Conservation (phyloP, 2,113 vertebrate genomes). For the Mesembrinibis cayennensis region DNA sequence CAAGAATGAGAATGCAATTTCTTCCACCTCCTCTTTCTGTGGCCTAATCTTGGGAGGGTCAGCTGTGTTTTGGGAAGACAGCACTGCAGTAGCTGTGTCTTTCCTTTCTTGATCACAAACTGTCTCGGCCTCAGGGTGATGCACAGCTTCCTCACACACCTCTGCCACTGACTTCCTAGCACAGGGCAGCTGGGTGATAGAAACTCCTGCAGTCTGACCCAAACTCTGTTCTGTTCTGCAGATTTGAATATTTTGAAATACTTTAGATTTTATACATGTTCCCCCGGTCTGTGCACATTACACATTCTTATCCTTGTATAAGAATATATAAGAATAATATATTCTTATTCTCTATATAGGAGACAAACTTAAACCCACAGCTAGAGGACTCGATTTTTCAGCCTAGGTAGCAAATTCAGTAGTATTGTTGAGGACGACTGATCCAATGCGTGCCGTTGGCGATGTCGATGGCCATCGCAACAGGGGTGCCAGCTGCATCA, state of each 20-base stretch:
- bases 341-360: background rate
- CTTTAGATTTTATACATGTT: background rate
- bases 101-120: background rate
- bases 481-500: slow-evolving; percentile 48
- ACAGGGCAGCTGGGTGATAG: background rate
- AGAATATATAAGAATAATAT: background rate
- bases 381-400: background rate
- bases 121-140: fast-evolving
- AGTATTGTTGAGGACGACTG: background rate
- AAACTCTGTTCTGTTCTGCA: background rate
- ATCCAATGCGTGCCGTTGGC: background rate
- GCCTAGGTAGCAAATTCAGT: background rate
- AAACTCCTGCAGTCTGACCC: background rate
- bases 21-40: background rate
- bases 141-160: background rate
- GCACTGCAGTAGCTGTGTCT: background rate
- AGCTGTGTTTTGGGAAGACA: background rate
- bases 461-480: background rate
- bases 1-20: background rate
- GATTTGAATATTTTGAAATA: background rate
- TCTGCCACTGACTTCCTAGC: background rate
- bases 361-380: background rate
- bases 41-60: background rate
- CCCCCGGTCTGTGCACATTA: fast-evolving
- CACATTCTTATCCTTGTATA: background rate